Percentiles rank a stretch among this genome's conserved stretches.
These are phyloP conservation scores for Zootermopsis nevadensis DNA, from an alignment of 2,888 invertebrate species.

Conservation along the genomic window DNA sequence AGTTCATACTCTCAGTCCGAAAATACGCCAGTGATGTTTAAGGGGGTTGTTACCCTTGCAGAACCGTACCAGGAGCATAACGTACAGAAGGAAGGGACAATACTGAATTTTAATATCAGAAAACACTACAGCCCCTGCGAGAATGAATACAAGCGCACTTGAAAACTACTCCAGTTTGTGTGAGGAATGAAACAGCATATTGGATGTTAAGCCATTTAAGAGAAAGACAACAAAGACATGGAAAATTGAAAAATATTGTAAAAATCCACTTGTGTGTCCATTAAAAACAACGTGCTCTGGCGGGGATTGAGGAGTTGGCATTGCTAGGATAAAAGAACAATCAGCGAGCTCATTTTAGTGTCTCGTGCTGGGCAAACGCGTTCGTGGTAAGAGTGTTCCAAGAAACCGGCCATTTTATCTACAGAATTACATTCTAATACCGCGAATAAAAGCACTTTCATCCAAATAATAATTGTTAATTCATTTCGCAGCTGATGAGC, in stretches of 20 bases:
- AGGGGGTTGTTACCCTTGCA: not conserved
- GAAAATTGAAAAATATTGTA: conserved; percentile 27
- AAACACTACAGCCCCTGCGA: not conserved
- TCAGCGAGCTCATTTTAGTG: not conserved
- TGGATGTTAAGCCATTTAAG: conserved; percentile 41
- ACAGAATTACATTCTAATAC: not conserved
- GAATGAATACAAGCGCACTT: not conserved
- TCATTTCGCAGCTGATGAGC: too few relatives aligned
- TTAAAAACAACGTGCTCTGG: not conserved
- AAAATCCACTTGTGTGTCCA: conserved; percentile 25
- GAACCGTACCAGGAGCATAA: not conserved
- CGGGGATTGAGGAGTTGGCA: not conserved
- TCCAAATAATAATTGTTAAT: too few relatives aligned
- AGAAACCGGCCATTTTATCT: not conserved
- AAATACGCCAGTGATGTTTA: not conserved
- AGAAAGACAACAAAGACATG: conserved; percentile 32
- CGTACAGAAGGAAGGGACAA: not conserved
- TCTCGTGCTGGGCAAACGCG: not conserved
- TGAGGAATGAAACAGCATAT: conserved; percentile 16
- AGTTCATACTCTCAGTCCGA: not conserved
- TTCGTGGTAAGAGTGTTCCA: not conserved
- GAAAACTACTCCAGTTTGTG: not conserved
- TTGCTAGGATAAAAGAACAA: not conserved
- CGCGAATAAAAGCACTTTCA: too few relatives aligned
- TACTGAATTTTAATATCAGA: conserved; percentile 8